phyloP scores from a whole-genome alignment of 1,140 invertebrate genomes.

The Charaxes varanes region DNA sequence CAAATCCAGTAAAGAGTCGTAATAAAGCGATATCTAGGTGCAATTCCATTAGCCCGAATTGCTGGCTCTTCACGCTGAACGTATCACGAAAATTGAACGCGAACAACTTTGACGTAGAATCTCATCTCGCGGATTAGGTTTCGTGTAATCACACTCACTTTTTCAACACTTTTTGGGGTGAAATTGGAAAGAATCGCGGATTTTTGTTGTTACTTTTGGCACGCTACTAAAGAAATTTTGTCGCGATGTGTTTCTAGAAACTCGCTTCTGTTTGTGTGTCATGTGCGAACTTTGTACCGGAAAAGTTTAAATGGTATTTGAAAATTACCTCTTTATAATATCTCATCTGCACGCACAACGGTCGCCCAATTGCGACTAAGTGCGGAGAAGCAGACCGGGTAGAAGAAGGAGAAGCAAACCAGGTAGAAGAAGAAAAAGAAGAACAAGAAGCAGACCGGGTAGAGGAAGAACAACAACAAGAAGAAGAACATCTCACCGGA shows the following conservation, averaged over 20 bases:
- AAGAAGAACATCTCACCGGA: too few relatives aligned
- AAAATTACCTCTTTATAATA: too few relatives aligned
- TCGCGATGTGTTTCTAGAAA: neutral
- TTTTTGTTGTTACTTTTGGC: neutral
- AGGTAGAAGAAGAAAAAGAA: too few relatives aligned
- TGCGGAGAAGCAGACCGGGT: too few relatives aligned
- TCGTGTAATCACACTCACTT: conserved; percentile 19
- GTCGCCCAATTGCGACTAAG: too few relatives aligned
- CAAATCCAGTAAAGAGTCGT: neutral
- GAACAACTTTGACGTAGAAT: conserved; percentile 23
- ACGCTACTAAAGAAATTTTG: neutral
- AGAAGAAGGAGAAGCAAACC: too few relatives aligned
- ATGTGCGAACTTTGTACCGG: too few relatives aligned
- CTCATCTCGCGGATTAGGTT: conserved; percentile 17
- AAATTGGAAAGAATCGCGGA: conserved; percentile 1
- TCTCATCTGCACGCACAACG: too few relatives aligned
- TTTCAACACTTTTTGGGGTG: conserved; percentile 3
- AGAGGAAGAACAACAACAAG: too few relatives aligned
- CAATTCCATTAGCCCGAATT: conserved; percentile 33
- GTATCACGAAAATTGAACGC: conserved; percentile 31
- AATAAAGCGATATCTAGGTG: conserved; percentile 4
- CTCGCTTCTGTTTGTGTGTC: too few relatives aligned
- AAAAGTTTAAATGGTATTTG: too few relatives aligned
- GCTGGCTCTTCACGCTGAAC: conserved; percentile 26
- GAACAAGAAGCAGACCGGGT: too few relatives aligned